A percentile compares a stretch with the other conserved stretches of the same genome.
These are phyloP conservation scores for Mustela lutreola DNA, from an alignment of 2,113 vertebrate species.

Conservation along the genomic window DNA sequence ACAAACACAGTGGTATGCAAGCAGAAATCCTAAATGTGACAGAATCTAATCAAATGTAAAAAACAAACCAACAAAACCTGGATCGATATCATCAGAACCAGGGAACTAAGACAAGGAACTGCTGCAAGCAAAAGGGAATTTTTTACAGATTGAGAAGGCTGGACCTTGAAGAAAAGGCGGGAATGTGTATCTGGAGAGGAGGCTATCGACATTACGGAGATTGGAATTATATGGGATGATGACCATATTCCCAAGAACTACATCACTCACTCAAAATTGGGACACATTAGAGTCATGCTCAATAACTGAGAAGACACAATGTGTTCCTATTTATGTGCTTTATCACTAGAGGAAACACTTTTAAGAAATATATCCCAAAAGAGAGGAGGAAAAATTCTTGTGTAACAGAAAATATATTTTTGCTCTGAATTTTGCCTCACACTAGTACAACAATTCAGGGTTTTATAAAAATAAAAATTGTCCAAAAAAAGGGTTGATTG, in stretches of 20 bases:
- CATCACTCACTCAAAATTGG: neutral
- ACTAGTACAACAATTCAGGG: neutral
- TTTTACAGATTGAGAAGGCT: neutral
- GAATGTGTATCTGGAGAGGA: neutral
- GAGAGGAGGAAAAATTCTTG: neutral
- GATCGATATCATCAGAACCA: neutral
- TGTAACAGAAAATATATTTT: neutral
- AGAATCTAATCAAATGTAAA: neutral
- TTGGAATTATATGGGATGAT: neutral
- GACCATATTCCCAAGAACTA: neutral
- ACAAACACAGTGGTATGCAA: neutral
- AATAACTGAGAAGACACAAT: neutral
- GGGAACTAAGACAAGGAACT: neutral
- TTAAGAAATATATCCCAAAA: neutral
- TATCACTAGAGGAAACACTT: neutral
- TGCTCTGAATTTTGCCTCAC: constrained; percentile 19
- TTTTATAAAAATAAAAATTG: constrained; percentile 25
- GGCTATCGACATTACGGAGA: rapidly evolving
- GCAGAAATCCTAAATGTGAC: neutral
- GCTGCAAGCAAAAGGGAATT: neutral
- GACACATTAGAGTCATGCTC: neutral
- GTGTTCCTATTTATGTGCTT: neutral
- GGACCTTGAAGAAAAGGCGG: neutral
- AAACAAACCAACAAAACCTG: neutral
- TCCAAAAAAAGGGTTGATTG: neutral